Base-by-base conservation (phyloP, 2,113 vertebrate genomes). In the Monopterus albus region DNA sequence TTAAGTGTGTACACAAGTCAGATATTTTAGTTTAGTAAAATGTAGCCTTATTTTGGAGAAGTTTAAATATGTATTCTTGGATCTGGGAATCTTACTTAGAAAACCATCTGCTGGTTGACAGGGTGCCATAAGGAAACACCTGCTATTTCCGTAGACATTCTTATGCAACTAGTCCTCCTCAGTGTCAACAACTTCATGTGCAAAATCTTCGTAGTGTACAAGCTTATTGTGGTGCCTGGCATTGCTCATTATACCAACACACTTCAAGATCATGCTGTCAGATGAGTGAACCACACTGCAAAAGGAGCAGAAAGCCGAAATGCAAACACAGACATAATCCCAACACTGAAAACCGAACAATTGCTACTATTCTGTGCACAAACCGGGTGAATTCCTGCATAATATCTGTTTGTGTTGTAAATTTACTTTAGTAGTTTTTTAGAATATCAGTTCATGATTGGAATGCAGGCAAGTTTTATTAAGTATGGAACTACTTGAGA, bases 251-350 rank as follows among this genome's bases (percentile, higher is more conserved):
- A 38, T 53, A 49, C 28, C 45, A 55, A 78, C 50, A 63, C 15
- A 38, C 45, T 14, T 58, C 39, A 78, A 71, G 74, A 62, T 75
- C 57, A 56, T 13, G 20, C 26, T 25, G 20, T 31, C 38, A 21
- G 15, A 21, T 29, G 17, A 52, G 31, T 53, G 1, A 46, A 38
- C 23, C n/a, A 28, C 14, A 18, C 38, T 55, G 7, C 21, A 18
- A 38, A 26, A 11, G 21, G 17, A 46, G 29, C 55, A 35, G 17
- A 40, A 15, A 20, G 14, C 43, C 9, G 7, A 23, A 6, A 52
- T 11, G 23, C 15, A n/a, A n/a, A n/a, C n/a, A 52, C 2, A 17
- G n/a, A 2, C 20, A 28, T 10, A 38, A 56, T 18, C 64, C 46
- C 3, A 3, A 14, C 3, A 1, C 21, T 47, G 20, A 9, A 55